Conservation (phyloP, 1,140 invertebrate species). For the Nylanderia fulva region DNA sequence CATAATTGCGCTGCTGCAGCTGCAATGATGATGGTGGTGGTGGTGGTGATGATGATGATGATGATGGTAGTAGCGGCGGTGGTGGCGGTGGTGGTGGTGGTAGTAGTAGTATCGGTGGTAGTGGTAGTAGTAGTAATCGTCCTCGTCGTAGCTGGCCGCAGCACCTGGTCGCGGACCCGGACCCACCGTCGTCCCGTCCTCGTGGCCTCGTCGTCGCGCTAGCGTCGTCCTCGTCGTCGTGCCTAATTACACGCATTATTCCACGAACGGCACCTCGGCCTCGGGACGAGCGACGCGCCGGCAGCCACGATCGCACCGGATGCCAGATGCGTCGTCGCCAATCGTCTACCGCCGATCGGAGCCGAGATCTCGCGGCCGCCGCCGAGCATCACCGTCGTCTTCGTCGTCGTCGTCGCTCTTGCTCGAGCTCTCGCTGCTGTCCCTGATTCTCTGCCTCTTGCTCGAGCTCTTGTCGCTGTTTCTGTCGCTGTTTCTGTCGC, state of each 20-base stretch:
- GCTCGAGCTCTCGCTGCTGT: slow-evolving; percentile 16
- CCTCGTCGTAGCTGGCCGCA: slow-evolving; percentile 37
- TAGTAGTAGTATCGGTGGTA: slow-evolving; percentile 3
- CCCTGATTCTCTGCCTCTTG: neutral
- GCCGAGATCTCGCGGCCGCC: slow-evolving; percentile 71
- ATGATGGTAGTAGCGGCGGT: neutral
- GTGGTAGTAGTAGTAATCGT: slow-evolving; percentile 32
- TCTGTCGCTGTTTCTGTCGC: neutral
- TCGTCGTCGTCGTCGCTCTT: neutral
- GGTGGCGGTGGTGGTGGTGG: too few relatives aligned
- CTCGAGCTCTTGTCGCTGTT: slow-evolving; percentile 13
- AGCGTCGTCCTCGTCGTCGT: slow-evolving; percentile 78
- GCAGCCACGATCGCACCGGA: slow-evolving; percentile 61
- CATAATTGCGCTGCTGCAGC: slow-evolving; percentile 86
- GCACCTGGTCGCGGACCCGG: slow-evolving; percentile 56
- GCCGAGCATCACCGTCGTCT: slow-evolving; percentile 61
- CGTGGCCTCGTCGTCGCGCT: slow-evolving; percentile 45
- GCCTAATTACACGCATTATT: slow-evolving; percentile 85
- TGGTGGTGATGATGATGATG: neutral
- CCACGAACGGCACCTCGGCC: slow-evolving; percentile 59
- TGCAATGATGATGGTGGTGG: slow-evolving; percentile 70
- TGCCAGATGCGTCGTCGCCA: slow-evolving; percentile 48
- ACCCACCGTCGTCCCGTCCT: slow-evolving; percentile 60
- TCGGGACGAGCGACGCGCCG: slow-evolving; percentile 63
- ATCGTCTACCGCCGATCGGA: slow-evolving; percentile 49